Evolutionary conservation across 1,140 invertebrate genomes (phyloP), one percentile per base, ranked within the genome.

Genomic region (Drosophila ambigua): DNA sequence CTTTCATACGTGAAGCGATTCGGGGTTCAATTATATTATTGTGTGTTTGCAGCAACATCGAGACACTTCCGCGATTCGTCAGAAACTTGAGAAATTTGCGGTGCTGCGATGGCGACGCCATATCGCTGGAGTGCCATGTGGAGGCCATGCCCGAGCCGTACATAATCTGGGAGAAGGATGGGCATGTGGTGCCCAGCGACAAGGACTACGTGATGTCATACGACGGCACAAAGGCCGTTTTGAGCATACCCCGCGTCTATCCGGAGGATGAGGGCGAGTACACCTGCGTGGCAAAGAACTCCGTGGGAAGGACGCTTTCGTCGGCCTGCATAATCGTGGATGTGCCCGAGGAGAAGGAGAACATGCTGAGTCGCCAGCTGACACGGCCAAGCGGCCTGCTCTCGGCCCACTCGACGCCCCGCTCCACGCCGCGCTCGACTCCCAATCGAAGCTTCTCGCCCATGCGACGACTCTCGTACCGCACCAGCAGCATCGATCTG

Each of bases 201-300:
- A 69, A 94, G 48, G 94, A 94, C 13, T 96, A 97, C 75, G 93
- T 94, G 39, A 92, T 94, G 26, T 93, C 94, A 16, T 95, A 94
- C 77, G 95, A 96, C 57, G 95, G 94, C 0, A 94, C 95, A 24
- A 94, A 93, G 1, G 96, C 95, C 2, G 93, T 93, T 16, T 91
- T 97, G 24, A 94, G 93, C 60, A 97, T 98, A 77, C 93, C 94
- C 8, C 94, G 95, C 58, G 95, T 97, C 15, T 96, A 95, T 76
- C 96, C 96, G 0, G 96, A 97, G 84, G 97, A 98, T 90, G 96
- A 97, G 79, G 97, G 97, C n/a, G 96, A 96, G 76, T 98, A 98
- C 90, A 95, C 95, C 1, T 98, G 97, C 82, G 94, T 96, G 49
- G 96, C 96, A 6, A 94, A 94, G 76, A 98, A 98, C 88, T 94